Percentiles rank a stretch among this genome's conserved stretches.
phyloP scores from a whole-genome alignment of 2,797 vertebrate species.

The Poeciliopsis presidionis region DNA sequence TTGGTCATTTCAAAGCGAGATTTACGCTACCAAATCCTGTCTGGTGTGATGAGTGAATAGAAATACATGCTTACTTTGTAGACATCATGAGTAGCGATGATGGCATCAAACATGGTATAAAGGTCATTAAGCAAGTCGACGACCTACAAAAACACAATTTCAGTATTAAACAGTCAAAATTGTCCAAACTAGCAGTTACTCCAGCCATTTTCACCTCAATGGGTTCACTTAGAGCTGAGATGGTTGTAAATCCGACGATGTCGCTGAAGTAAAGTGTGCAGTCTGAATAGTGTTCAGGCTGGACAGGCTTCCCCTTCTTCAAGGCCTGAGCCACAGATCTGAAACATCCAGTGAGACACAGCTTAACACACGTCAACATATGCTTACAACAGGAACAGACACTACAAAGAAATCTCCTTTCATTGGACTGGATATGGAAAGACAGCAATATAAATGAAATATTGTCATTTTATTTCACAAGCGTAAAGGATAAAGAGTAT shows the following conservation, averaged over 20 bases:
- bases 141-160: conserved; percentile 65
- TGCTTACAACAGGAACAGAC: no score
- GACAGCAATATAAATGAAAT: no score
- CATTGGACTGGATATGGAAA: no score
- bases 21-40: neutral
- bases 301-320: conserved; percentile 86
- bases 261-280: conserved; percentile 91
- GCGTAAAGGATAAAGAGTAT: no score
- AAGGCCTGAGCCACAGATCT: conserved; percentile 88
- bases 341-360: neutral
- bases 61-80: conserved; percentile 82
- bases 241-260: conserved; percentile 92
- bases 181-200: rapidly evolving
- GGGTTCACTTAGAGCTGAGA: conserved; percentile 90
- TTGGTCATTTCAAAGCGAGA: neutral
- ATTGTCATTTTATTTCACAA: no score
- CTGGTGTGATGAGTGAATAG: neutral
- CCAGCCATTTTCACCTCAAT: conserved; percentile 77
- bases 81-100: conserved; percentile 89
- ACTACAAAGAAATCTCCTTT: no score
- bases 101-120: conserved; percentile 92
- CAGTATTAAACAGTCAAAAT: neutral
- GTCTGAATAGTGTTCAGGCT: conserved; percentile 87
- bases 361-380: neutral
- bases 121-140: conserved; percentile 91